These are phyloP conservation scores for Pocillopora damicornis DNA, from an alignment of 64 coral and sea anemone genomes.

Conservation along the genomic window DNA sequence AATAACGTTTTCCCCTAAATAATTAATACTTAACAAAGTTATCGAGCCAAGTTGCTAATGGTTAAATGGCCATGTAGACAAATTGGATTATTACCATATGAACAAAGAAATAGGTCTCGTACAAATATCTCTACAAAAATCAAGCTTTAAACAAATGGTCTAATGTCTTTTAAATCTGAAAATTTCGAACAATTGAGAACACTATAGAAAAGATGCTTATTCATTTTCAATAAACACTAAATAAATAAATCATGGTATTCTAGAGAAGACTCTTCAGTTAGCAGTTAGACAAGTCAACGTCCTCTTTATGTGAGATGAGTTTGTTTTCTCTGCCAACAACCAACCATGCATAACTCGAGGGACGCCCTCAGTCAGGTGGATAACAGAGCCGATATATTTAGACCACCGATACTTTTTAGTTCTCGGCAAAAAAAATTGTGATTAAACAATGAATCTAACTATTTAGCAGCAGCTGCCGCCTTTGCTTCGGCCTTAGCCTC, in stretches of 20 bases:
- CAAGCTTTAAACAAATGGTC: not conserved
- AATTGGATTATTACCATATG: not conserved
- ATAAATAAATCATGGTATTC: not conserved
- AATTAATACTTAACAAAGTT: not conserved
- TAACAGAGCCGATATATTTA: not conserved
- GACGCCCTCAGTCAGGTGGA: not conserved
- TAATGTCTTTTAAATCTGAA: not conserved
- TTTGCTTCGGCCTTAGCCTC: slow-evolving; percentile 24
- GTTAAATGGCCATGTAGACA: not conserved
- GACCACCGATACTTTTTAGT: too few species aligned
- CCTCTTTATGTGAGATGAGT: not conserved
- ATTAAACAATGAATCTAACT: not conserved
- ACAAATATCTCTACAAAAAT: not conserved
- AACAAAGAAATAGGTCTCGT: not conserved
- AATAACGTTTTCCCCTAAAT: not conserved
- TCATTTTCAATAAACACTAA: not conserved
- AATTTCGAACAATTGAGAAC: not conserved
- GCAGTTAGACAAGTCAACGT: not conserved
- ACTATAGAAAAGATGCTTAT: not conserved
- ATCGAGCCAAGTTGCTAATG: not conserved
- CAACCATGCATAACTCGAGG: not conserved
- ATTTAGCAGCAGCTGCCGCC: slow-evolving; percentile 4
- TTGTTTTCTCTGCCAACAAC: not conserved
- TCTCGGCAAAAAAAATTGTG: not conserved
- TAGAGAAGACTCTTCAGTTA: not conserved